Conservation (phyloP, 2,888 invertebrate genomes). For the Julus scanicus region DNA sequence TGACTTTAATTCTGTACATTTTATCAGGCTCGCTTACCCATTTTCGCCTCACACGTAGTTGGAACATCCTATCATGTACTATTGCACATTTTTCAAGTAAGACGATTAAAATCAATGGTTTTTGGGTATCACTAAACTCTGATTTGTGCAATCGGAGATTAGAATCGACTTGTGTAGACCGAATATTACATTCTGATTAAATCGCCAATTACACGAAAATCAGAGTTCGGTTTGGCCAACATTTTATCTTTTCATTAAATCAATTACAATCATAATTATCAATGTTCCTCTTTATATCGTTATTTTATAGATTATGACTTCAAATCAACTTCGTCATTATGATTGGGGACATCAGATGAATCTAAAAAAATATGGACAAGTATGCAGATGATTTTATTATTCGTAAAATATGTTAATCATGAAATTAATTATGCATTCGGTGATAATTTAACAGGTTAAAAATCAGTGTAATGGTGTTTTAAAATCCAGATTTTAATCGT, state of each 20-base stretch:
- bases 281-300: background rate
- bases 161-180: background rate
- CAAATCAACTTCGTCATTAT: constrained; percentile 5
- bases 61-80: background rate
- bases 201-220: background rate
- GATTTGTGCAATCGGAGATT: background rate
- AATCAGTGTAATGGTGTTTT: too few relatives aligned
- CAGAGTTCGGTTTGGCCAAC: background rate
- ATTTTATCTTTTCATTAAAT: background rate
- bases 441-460: too few relatives aligned
- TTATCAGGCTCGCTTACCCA: constrained; percentile 4
- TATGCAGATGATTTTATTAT: background rate
- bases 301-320: background rate
- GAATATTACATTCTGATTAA: background rate
- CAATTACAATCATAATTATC: background rate
- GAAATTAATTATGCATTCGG: too few relatives aligned
- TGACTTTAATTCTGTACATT: background rate
- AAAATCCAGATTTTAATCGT: too few relatives aligned
- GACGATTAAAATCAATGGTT: background rate
- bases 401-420: background rate
- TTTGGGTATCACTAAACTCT: background rate
- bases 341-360: constrained; percentile 41
- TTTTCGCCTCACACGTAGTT: constrained; percentile 20
- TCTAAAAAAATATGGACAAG: constrained; percentile 32
- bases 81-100: constrained; percentile 27